phyloP scores from a whole-genome alignment of 2,797 vertebrate genomes.

The Glyptemys insculpta region DNA sequence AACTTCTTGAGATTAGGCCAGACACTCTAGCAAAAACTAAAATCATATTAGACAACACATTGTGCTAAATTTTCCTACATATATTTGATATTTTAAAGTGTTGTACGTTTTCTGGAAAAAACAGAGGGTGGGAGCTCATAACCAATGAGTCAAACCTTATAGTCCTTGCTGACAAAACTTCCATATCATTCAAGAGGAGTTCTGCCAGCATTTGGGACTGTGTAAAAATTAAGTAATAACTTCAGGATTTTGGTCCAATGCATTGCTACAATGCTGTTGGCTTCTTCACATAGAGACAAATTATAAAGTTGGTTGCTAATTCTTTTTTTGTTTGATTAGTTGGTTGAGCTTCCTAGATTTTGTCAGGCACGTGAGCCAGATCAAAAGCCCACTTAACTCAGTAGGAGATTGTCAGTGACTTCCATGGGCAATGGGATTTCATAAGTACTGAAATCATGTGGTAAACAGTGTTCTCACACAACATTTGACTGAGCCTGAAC shows the following conservation, averaged over 20 bases:
- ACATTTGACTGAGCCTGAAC: background rate
- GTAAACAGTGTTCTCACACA: background rate
- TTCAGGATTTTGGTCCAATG: background rate
- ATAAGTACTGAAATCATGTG: background rate
- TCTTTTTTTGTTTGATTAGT: background rate
- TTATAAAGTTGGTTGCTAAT: background rate
- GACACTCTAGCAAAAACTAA: background rate
- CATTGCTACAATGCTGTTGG: background rate
- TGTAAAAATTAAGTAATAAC: background rate
- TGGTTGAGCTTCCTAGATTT: background rate
- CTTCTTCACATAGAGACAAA: background rate
- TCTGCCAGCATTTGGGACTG: background rate
- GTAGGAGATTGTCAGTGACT: background rate
- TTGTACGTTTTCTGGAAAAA: background rate
- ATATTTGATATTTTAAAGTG: background rate
- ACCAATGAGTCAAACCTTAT: background rate
- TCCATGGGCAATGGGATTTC: background rate
- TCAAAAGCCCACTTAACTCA: background rate
- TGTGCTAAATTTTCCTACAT: background rate
- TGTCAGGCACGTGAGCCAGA: background rate
- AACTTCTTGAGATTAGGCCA: background rate
- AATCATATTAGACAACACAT: background rate
- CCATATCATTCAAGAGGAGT: background rate
- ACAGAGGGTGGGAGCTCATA: background rate
- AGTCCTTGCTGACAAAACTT: background rate